Base-by-base conservation (phyloP, 1,140 invertebrate species). In the Zaprionus gabonicus region DNA sequence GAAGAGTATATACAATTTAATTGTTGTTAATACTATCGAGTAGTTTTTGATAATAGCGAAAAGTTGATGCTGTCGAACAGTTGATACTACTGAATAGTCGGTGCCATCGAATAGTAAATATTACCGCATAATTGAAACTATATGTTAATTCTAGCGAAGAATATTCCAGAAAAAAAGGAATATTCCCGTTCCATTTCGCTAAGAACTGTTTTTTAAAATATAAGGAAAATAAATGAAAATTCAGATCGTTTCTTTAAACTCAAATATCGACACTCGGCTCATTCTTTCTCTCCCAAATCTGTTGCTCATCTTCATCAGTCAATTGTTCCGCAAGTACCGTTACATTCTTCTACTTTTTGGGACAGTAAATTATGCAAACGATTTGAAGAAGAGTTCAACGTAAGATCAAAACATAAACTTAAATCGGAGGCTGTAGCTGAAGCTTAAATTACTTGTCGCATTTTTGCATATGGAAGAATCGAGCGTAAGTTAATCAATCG, bases 401-500 rank as follows among this genome's bases (percentile, higher is more conserved):
- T 12, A 49, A 23, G 15, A 49, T 49, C 20, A 23, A 49, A 23
- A 23, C 46, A n/a, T 49, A 49, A 49, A n/a, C 46, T 23, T 10
- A 20, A 49, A 49, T 23, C 20, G 46, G 5, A 15, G 13, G 20
- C 23, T 41, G 25, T 5, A 60, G 23, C 49, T 27, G 41, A 51
- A 38, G 17, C 15, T 2, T 62, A 62, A 77, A 67, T 77, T 77
- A 74, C 71, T 77, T 63, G 51, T 10, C 12, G 59, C 64, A 77
- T 77, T 58, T 77, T 73, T 76, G 74, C 75, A 66, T 72, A 67
- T 73, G 59, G 34, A 62, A 10, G 34, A 59, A 23, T 12, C 36
- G 13, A n/a, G 41, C 41, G 41, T 17, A 65, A 75, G 81, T 80
- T 84, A 81, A 85, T 85, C 81, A 85, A 80, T 67, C 38, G 51